Conservation (phyloP, 2,888 invertebrate species). For the Torymus tubicola region DNA sequence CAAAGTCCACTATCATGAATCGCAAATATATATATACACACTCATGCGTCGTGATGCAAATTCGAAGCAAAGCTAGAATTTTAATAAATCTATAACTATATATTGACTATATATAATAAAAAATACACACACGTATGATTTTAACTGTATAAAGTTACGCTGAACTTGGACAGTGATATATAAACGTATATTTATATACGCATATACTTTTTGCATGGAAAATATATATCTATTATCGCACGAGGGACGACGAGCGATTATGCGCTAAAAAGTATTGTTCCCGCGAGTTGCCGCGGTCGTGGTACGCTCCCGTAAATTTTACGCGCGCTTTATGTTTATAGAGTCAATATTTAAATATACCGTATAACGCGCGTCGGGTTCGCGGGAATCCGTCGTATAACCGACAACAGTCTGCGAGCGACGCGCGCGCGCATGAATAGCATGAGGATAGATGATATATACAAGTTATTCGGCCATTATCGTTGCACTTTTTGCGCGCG, state of each 20-base stretch:
- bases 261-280: constrained; percentile 54
- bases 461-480: constrained; percentile 53
- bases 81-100: too few relatives aligned
- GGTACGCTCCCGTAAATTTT: constrained; percentile 53
- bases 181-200: constrained; percentile 45
- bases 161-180: constrained; percentile 25
- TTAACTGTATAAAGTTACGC: too few relatives aligned
- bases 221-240: constrained; percentile 56
- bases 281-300: background rate
- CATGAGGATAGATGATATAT: constrained; percentile 46
- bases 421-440: constrained; percentile 33
- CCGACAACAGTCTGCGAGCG: constrained; percentile 22
- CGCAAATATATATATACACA: too few relatives aligned
- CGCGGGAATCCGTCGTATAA: constrained; percentile 55
- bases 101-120: background rate
- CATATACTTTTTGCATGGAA: constrained; percentile 24
- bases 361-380: constrained; percentile 39
- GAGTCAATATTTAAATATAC: constrained; percentile 58
- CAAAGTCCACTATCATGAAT: too few relatives aligned
- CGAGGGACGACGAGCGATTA: background rate
- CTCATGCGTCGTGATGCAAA: too few relatives aligned
- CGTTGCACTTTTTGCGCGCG: constrained; percentile 35
- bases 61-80: too few relatives aligned
- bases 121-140: background rate
- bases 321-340: constrained; percentile 56